Conservation (phyloP, 2,113 vertebrate species). For the Platycercus adscitus region DNA sequence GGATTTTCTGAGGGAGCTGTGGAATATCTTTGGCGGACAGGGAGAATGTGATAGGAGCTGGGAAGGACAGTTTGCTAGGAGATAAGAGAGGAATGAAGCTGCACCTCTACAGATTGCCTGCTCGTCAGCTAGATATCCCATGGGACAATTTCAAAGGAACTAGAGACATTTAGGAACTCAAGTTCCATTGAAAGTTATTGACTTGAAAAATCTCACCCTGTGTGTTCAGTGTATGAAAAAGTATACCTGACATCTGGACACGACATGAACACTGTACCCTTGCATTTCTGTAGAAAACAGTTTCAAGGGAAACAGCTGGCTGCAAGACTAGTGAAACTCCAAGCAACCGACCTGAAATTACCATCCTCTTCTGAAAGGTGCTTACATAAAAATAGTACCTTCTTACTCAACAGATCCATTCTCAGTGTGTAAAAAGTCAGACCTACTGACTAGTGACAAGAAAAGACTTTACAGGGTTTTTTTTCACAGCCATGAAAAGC, state of each 20-base stretch:
- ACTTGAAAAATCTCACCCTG: constrained; percentile 16
- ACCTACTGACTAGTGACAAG: not conserved
- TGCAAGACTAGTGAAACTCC: not conserved
- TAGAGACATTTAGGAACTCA: not conserved
- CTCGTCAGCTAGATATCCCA: not conserved
- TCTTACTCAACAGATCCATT: not conserved
- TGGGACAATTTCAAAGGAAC: constrained; percentile 5
- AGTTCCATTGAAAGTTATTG: constrained; percentile 17
- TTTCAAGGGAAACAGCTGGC: constrained; percentile 38
- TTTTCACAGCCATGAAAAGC: not conserved
- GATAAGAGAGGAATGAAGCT: not conserved
- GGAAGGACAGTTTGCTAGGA: not conserved
- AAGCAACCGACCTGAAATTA: not conserved
- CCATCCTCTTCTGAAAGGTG: not conserved
- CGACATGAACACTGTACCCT: not conserved
- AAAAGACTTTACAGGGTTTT: not conserved
- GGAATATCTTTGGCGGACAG: not conserved
- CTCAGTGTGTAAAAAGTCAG: not conserved
- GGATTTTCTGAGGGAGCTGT: not conserved
- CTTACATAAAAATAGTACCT: not conserved
- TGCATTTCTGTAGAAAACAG: not conserved
- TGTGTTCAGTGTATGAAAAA: constrained; percentile 12
- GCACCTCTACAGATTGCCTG: not conserved
- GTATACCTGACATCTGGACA: not conserved
- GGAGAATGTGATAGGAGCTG: not conserved